Conservation (phyloP, 2,888 invertebrate genomes). For the Drosophila lutescens region DNA sequence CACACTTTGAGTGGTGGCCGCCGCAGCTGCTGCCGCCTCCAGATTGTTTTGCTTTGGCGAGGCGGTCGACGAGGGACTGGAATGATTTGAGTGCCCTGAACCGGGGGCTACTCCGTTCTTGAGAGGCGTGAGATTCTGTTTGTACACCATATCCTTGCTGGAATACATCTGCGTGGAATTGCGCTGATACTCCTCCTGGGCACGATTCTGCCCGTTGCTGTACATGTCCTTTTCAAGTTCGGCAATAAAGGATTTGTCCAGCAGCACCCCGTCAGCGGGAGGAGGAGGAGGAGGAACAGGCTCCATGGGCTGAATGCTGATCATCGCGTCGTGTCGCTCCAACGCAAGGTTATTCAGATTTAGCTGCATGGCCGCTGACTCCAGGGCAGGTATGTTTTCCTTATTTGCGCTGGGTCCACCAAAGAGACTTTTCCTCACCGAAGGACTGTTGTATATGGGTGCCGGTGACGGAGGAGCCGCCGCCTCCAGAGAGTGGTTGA, state of each 20-base stretch:
- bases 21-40: slow-evolving; percentile 49
- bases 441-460: slow-evolving; percentile 58
- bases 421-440: slow-evolving; percentile 78
- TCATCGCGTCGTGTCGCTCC: slow-evolving; percentile 59
- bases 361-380: slow-evolving; percentile 73
- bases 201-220: slow-evolving; percentile 72
- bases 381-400: slow-evolving; percentile 79
- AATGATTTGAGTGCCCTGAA: slow-evolving; percentile 49
- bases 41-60: slow-evolving; percentile 81
- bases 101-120: slow-evolving; percentile 59
- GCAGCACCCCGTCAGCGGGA: slow-evolving; percentile 82
- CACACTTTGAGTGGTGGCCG: slow-evolving; percentile 82
- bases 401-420: slow-evolving; percentile 64
- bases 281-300: slow-evolving; percentile 2
- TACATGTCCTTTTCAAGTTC: slow-evolving; percentile 88
- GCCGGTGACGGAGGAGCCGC: slow-evolving; percentile 8
- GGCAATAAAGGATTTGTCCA: slow-evolving; percentile 87
- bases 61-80: slow-evolving; percentile 66
- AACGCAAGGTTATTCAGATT: slow-evolving; percentile 79
- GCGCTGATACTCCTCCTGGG: slow-evolving; percentile 83
- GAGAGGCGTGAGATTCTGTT: slow-evolving; percentile 81
- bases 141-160: slow-evolving; percentile 81
- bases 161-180: slow-evolving; percentile 82
- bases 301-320: background rate
- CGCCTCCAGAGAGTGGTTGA: slow-evolving; percentile 48